Percentiles rank a stretch among this genome's conserved stretches.
Evolutionary conservation across 2,888 invertebrate genomes (phyloP).

Genomic region (Druceiella hillmani): DNA sequence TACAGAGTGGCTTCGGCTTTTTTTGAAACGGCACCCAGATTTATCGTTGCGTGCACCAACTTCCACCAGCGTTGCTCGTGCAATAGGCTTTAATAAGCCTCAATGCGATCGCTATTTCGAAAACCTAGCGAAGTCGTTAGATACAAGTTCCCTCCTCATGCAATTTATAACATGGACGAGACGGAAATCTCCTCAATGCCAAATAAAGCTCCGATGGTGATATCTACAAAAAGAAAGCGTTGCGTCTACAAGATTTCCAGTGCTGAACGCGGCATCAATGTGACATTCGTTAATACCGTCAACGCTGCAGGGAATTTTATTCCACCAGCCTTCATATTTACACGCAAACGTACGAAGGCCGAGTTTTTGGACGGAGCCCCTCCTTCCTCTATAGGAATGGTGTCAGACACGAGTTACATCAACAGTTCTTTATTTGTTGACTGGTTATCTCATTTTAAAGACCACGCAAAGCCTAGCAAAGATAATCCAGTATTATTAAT

Average conservation of each 20-base stretch:
- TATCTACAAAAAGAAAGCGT: slow-evolving; percentile 18
- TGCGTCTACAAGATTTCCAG: slow-evolving; percentile 18
- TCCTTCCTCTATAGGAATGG: slow-evolving; percentile 13
- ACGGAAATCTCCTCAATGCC: too few relatives aligned
- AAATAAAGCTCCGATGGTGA: too few relatives aligned
- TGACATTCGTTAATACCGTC: slow-evolving; percentile 17
- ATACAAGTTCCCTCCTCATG: too few relatives aligned
- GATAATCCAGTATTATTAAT: slow-evolving; percentile 19
- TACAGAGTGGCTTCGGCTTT: slow-evolving; percentile 12
- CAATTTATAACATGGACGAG: too few relatives aligned
- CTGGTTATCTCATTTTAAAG: slow-evolving; percentile 18
- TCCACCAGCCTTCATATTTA: too few relatives aligned
- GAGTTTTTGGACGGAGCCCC: slow-evolving; percentile 16
- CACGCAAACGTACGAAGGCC: slow-evolving; percentile 16
- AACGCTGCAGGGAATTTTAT: too few relatives aligned
- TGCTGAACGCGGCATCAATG: slow-evolving; percentile 22
- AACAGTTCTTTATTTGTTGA: slow-evolving; percentile 17
- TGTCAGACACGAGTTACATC: slow-evolving; percentile 20
- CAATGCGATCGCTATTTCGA: too few relatives aligned
- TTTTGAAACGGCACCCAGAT: too few relatives aligned
- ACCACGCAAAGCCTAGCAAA: slow-evolving; percentile 13
- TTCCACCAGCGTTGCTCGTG: too few relatives aligned
- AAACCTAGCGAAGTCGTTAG: slow-evolving; percentile 6
- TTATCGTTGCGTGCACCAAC: too few relatives aligned
- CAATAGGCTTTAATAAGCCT: too few relatives aligned